phyloP scores from a whole-genome alignment of 2,888 invertebrate genomes.

The Ophraella communa region DNA sequence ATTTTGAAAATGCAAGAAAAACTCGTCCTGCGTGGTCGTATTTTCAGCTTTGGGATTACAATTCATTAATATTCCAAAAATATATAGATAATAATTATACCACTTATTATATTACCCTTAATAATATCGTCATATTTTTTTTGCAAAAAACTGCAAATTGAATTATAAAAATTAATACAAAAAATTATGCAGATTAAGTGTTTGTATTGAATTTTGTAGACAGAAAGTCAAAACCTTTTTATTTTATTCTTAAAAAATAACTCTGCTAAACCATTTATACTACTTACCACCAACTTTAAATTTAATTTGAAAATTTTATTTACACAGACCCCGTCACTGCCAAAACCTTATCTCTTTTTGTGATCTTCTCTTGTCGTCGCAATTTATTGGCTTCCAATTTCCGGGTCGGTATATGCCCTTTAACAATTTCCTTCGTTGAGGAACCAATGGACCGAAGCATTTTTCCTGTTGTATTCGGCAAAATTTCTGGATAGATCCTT shows the following conservation, averaged over 20 bases:
- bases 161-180: too few relatives aligned
- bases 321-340: background rate
- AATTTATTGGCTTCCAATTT: constrained; percentile 33
- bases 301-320: background rate
- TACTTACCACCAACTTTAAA: background rate
- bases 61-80: too few relatives aligned
- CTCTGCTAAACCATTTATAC: background rate
- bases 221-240: too few relatives aligned
- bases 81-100: too few relatives aligned
- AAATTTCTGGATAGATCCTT: constrained; percentile 13
- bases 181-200: too few relatives aligned
- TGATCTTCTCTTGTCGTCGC: constrained; percentile 14
- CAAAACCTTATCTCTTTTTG: background rate
- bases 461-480: constrained; percentile 20
- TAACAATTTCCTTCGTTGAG: constrained; percentile 28
- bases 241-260: background rate
- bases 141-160: too few relatives aligned
- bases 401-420: constrained; percentile 25
- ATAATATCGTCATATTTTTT: too few relatives aligned
- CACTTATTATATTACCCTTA: too few relatives aligned
- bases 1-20: too few relatives aligned
- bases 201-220: too few relatives aligned
- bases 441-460: constrained; percentile 25
- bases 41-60: too few relatives aligned
- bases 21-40: too few relatives aligned